Base-by-base conservation (phyloP, 2,113 vertebrate species). In the Salvator merianae region DNA sequence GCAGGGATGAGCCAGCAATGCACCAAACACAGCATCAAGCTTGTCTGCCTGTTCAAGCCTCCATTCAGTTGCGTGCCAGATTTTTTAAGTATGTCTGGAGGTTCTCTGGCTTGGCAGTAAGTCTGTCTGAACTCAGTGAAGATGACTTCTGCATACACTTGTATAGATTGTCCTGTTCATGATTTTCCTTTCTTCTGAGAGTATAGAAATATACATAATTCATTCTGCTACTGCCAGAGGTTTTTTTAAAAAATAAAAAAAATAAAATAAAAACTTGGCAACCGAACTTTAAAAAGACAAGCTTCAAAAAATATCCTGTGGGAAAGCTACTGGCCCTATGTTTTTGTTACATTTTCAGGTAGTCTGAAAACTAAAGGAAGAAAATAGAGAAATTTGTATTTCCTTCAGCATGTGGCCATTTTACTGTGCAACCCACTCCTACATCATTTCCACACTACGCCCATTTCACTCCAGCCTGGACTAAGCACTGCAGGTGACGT, bases 201-300 rank as follows among this genome's bases (percentile, higher is more conserved):
- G 86, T 68, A 88, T 59, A 90, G 84, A 88, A 87, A 87, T 92
- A 90, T 94, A 86, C 92, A 93, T 93, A 93, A 93, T 93, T 93
- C 88, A 88, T 93, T 85, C 91, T 83, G 87, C 50, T 82, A 81
- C 90, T 87, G 86, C 92, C 87, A 91, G 93, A 88, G 84, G 89
- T 91, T n/a, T n/a, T n/a, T n/a, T n/a, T n/a, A n/a, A n/a, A n/a
- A n/a, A n/a, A n/a, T n/a, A n/a, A n/a, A 83, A 88, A 92, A 91
- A 88, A 88, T 77, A 89, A 88, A 91, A 91, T 90, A 90, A 89
- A n/a, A 91, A 90, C 87, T 85, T 92, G 90, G 80, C 76, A 92
- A 91, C 92, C 89, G 88, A 83, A 87, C 93, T 92, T 93, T 90
- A 93, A 90, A 93, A 93, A 92, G 92, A 93, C 91, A 70, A 90